Evolutionary conservation across 37 sponge, comb jelly and placozoan species (phyloP).

Genomic region (Petrosia ficiformis): DNA sequence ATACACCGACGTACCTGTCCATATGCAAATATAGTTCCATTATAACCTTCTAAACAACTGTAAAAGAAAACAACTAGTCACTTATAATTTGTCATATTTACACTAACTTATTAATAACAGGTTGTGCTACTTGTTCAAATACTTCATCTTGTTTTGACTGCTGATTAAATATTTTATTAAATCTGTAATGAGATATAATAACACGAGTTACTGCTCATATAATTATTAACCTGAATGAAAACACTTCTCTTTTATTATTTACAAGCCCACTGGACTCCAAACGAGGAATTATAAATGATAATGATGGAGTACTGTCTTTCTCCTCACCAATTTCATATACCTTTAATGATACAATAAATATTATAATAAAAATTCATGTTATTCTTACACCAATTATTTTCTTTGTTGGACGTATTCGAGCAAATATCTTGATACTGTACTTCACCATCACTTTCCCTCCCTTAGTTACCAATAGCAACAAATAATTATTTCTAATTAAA

Average conservation of each 20-base stretch:
- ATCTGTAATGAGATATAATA: constrained; percentile 36
- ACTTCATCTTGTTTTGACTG: constrained; percentile 83
- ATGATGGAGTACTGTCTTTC: constrained; percentile 22
- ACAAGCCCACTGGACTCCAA: constrained; percentile 82
- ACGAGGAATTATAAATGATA: constrained; percentile 75
- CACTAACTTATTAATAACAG: constrained; percentile 82
- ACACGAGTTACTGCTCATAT: not conserved
- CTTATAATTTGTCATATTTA: not conserved
- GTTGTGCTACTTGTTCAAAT: constrained; percentile 75
- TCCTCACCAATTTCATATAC: constrained; percentile 62
- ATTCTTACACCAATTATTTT: constrained; percentile 64
- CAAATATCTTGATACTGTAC: constrained; percentile 91
- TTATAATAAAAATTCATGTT: constrained; percentile 9
- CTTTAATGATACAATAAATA: too few relatives aligned
- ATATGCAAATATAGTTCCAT: constrained; percentile 99
- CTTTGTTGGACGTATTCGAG: constrained; percentile 78
- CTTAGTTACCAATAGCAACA: not conserved
- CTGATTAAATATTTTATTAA: constrained; percentile 81
- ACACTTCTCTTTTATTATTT: constrained; percentile 94
- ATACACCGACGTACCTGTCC: constrained; percentile 96
- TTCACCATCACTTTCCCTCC: constrained; percentile 59
- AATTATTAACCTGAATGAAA: constrained; percentile 65
- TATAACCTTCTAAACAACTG: constrained; percentile 93
- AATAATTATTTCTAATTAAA: not conserved
- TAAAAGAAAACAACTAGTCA: not conserved